Base-by-base conservation (phyloP, 2,113 vertebrate species). In the Garra rufa region DNA sequence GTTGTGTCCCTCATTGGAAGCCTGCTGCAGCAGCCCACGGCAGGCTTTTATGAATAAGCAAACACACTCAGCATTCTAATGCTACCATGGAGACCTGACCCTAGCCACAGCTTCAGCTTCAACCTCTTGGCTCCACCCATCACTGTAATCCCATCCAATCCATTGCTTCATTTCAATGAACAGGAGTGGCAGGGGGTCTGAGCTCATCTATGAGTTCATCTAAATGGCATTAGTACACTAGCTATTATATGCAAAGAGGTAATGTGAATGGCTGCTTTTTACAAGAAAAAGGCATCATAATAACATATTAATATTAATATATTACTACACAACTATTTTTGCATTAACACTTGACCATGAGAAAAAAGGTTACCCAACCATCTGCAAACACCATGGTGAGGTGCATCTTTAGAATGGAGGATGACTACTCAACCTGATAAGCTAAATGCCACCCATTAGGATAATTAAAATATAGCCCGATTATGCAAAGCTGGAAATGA, bases 61-160 rank as follows among this genome's bases (percentile, higher is more conserved):
- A 87, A 85, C 83, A 85, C 76, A 78, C 83, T 87, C 71, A 26
- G 83, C 71, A 85, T 87, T 87, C 67, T 87, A 87, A 87, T 87
- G 86, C 86, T 50, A 65, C 83, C 83, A 84, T 76, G 48, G 83
- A 87, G 63, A 85, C 78, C 83, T 87, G 78, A 77, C 83, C 86
- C 73, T 8, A 84, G 61, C 77, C 61, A 69, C 48, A 76, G 77
- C 8, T 83, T 81, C 48, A 76, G 77, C 8, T 83, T 81, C 41
- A 55, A 30, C 71, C 55, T 50, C 63, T 73, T 76, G 28, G 61
- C 65, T 63, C 71, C 21, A 52, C 86, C 73, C 41, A 24, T 50
- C 61, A 24, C 34, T 28, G 48, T 55, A 43, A 76, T 50, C 28
- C 63, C 14, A 86, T 34, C 43, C 57, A 79, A 38, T 65, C 74